Conservation (phyloP, 2,113 vertebrate species). For the Tenebrosternarchus preto region DNA sequence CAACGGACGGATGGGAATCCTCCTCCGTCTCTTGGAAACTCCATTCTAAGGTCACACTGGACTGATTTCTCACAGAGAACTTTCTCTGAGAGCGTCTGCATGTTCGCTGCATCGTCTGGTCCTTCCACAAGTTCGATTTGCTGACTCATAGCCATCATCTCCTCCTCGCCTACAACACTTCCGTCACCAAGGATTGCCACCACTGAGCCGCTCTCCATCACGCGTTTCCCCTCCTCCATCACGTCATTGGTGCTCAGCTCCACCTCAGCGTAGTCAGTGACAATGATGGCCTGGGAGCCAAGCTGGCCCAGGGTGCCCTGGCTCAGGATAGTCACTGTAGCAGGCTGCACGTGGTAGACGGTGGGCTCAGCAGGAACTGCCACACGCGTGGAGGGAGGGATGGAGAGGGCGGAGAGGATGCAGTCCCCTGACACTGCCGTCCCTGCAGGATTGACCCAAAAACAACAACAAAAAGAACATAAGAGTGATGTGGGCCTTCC, state of each 20-base stretch:
- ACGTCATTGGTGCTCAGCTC: slow-evolving; percentile 45
- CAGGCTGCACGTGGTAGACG: slow-evolving; percentile 51
- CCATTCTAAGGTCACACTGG: slow-evolving; percentile 9
- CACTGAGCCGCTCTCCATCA: slow-evolving; percentile 53
- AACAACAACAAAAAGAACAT: background rate
- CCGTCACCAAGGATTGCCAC: slow-evolving; percentile 42
- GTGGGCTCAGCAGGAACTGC: slow-evolving; percentile 41
- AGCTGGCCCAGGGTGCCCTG: slow-evolving; percentile 52
- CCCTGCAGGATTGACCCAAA: slow-evolving; percentile 49
- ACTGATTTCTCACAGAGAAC: slow-evolving; percentile 13
- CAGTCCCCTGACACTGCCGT: slow-evolving; percentile 61
- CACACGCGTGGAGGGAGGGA: slow-evolving; percentile 68
- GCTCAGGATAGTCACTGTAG: slow-evolving; percentile 60
- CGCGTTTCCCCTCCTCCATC: slow-evolving; percentile 43
- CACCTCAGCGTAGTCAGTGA: slow-evolving; percentile 67
- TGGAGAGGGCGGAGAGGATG: slow-evolving; percentile 71
- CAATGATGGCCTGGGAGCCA: slow-evolving; percentile 61
- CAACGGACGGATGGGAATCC: background rate
- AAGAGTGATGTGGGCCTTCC: background rate
- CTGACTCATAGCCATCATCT: background rate
- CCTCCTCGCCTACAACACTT: slow-evolving; percentile 16
- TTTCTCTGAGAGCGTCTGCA: background rate
- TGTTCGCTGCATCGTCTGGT: background rate
- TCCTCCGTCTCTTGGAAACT: background rate
- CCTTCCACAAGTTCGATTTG: background rate